Evolutionary conservation across 2,797 vertebrate genomes (phyloP), one percentile per base, ranked within the genome.

Genomic region (Cynodonichthys magdalenae): DNA sequence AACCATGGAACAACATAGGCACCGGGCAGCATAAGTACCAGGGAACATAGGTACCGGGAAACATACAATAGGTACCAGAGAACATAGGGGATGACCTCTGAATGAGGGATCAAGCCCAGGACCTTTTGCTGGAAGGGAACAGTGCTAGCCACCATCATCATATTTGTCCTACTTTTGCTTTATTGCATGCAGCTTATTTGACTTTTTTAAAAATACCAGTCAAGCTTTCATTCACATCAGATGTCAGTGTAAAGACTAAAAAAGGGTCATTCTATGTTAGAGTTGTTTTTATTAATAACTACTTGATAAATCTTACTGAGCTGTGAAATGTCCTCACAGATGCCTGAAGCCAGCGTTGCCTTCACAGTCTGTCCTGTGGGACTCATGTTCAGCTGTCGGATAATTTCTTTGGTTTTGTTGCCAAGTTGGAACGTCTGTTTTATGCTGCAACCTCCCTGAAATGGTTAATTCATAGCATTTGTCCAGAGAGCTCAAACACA

Each of bases 301-400:
- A 57, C 67, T 44, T 56, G 49, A 55, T 54, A 41, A 41, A 59
- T 48, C 34, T 62, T 28, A 75, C 59, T 69, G 66, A 71, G 59
- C 69, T 71, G 45, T 74, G 48, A 77, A 72, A 72, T 67, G 20
- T 58, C 17, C 50, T 50, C 28, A 46, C 29, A 36, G 54, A 50
- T 3, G 59, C 62, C 56, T 70, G 15, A 19, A 62, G 72, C 71
- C 59, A 15, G 18, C 48, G 28, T 29, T 2, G 56, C 39, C 20
- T 20, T 71, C 61, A 19, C 53, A 41, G 67, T 24, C 39, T n/a
- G 1, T 60, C 66, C 69, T 65, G 41, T 36, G 64, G 64, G 71
- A 78, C 24, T 6, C 31, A 24, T 1, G 36, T 65, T 70, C 69
- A 68, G 39, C 60, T 70, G 77, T 44, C 41, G 24, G 7, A 48